phyloP scores from a whole-genome alignment of 2,888 invertebrate species.

The Osmoderma eremita region DNA sequence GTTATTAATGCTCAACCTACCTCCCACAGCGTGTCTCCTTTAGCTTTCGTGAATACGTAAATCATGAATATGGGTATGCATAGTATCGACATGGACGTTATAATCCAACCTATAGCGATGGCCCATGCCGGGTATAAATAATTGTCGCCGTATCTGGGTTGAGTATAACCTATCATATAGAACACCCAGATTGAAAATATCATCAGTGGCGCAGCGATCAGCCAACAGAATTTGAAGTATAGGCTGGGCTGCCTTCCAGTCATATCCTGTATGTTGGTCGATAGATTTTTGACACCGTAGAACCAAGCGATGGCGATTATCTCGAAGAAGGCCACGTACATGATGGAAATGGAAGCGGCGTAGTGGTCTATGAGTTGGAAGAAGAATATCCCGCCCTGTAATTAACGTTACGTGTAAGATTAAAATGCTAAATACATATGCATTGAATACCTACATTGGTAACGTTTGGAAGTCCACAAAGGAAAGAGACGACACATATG shows the following conservation, averaged over 20 bases:
- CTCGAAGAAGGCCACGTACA: conserved; percentile 94
- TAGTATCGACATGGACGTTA: conserved; percentile 82
- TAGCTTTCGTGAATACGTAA: conserved; percentile 74
- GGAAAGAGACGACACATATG: conserved; percentile 84
- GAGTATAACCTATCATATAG: conserved; percentile 86
- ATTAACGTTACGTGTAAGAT: conserved; percentile 51
- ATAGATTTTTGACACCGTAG: conserved; percentile 84
- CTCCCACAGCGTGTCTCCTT: conserved; percentile 77
- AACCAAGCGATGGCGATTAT: conserved; percentile 92
- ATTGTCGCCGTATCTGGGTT: conserved; percentile 79
- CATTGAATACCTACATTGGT: conserved; percentile 71
- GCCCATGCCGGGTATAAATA: conserved; percentile 88
- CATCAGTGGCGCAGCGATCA: conserved; percentile 80
- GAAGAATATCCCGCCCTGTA: conserved; percentile 87
- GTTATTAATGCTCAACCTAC: conserved; percentile 62
- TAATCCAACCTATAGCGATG: conserved; percentile 85
- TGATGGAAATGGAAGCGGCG: conserved; percentile 90
- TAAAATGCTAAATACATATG: background rate
- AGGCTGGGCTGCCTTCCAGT: conserved; percentile 82
- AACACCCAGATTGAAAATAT: conserved; percentile 89
- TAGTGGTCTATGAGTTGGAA: conserved; percentile 94
- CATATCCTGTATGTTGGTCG: conserved; percentile 89
- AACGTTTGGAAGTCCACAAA: conserved; percentile 88
- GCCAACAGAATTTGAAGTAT: conserved; percentile 89
- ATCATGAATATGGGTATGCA: conserved; percentile 88